These are phyloP conservation scores for Caenorhabditis afra DNA, from an alignment of 2,888 invertebrate species.

Conservation along the genomic window DNA sequence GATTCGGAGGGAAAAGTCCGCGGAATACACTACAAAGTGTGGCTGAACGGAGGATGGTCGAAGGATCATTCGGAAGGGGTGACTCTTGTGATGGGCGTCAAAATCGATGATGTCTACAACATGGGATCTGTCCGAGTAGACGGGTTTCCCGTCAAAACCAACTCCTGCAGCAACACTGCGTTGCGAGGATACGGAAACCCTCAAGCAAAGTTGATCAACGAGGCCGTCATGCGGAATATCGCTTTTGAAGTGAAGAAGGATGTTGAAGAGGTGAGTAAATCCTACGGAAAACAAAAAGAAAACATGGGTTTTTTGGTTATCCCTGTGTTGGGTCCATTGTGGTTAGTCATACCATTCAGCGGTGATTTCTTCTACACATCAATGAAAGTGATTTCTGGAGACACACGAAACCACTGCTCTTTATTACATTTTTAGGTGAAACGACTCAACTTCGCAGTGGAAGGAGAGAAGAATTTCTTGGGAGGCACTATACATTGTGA, in stretches of 20 bases:
- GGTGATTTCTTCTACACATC: no score
- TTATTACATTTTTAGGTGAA: conserved; percentile 26
- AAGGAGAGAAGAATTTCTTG: conserved; percentile 30
- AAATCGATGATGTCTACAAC: conserved; percentile 83
- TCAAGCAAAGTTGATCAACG: conserved; percentile 90
- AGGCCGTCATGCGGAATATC: conserved; percentile 87
- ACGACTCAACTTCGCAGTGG: conserved; percentile 28
- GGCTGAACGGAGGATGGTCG: conserved; percentile 89
- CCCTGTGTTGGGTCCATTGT: no score
- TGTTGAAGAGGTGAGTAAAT: conserved; percentile 84
- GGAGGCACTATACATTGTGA: conserved; percentile 43
- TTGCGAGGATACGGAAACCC: conserved; percentile 91
- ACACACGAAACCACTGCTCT: no score
- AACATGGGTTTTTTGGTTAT: no score
- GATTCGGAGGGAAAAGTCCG: conserved; percentile 87
- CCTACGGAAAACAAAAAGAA: no score
- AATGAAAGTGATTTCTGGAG: no score
- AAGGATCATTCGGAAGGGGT: conserved; percentile 86
- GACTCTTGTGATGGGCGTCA: conserved; percentile 42
- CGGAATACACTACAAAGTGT: conserved; percentile 87
- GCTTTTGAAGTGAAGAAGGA: conserved; percentile 86
- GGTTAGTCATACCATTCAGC: no score
- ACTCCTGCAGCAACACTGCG: conserved; percentile 92
- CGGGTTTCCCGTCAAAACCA: conserved; percentile 87
- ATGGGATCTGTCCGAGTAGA: conserved; percentile 87